Evolutionary conservation across 2,797 vertebrate genomes (phyloP), one percentile per base, ranked within the genome.

Genomic region (Spea hammondii): DNA sequence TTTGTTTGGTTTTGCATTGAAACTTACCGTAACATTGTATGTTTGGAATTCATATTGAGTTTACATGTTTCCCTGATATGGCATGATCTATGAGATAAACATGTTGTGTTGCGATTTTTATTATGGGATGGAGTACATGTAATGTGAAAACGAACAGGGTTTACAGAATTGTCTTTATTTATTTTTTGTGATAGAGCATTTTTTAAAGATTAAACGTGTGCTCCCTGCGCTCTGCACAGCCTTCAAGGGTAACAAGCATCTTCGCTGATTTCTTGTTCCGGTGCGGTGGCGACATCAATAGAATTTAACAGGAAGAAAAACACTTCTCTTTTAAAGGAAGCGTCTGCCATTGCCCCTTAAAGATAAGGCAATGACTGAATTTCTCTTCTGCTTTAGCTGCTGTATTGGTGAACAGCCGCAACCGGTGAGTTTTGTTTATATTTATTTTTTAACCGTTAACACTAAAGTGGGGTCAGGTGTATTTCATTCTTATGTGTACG

Each of bases 321-420:
- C 14, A n/a, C 5, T 65, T 59, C 53, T 59, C 45, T 75, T 83
- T 17, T 46, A 57, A 50, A 90, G 89, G 88, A 92, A 92, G 86
- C 86, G 86, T 47, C 85, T 84, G 88, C 70, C 50, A 74, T 74
- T 77, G 73, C 74, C 75, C 70, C 57, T 11, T 74, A 17, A 17
- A 74, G 72, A 74, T 48, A n/a, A 44, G 10, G 77, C 0, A 80
- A 96, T 97, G 95, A 95, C 94, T 66, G 95, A 96, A 85, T 95
- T 96, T 90, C 93, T 95, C 91, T 92, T 96, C 87, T 97, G 96
- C 87, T 96, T 96, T 86, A 96, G 93, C 77, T 96, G 96, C 92
- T 96, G 96, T 87, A 92, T 94, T 84, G 94, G 94, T 76, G 95
- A 95, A 85, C 94, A 96, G 87, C 94, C 95, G 8, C 95, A 95